Base-by-base conservation (phyloP, 2,113 vertebrate species). In the Phyllopteryx taeniolatus region DNA sequence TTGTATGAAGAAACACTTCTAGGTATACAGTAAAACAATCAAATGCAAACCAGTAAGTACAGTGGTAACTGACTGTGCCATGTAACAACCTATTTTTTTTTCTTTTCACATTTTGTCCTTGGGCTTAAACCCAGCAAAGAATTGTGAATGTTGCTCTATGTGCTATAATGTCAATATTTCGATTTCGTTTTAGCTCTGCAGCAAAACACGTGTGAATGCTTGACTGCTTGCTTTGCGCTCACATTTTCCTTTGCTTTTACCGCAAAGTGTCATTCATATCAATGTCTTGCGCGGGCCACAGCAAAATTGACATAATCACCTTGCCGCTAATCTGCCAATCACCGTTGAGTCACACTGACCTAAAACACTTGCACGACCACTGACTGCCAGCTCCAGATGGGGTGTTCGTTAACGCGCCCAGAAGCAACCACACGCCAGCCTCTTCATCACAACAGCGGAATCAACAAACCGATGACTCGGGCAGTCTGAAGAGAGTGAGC, bases 311-410 rank as follows among this genome's bases (percentile, higher is more conserved):
- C 35, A 31, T 62, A 63, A 75, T 12, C 17, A 19, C 65, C 59
- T 74, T 75, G 46, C 63, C 66, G 67, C 47, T 33, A 54, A 75
- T 35, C 65, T 14, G 51, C 70, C 81, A 71, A 44, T 73, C 59
- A 69, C 83, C 19, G 66, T 15, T 43, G 9, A 75, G 71, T 19
- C 2, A 71, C 12, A 42, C 47, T 77, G 84, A 76, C 0, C 73
- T 74, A 22, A 71, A 83, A 71, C 67, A 67, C 33, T 17, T 56
- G 72, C 70, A 56, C 62, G 60, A 39, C 13, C 20, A 15, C 60
- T 39, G 33, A 3, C 62, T 70, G 77, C 66, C 70, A 76, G 46
- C 67, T 76, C 47, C 81, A 86, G 79, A 82, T 72, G 80, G 73
- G 78, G 67, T n/a, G 4, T 71, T 83, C 27, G 0, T 70, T 66